Base-by-base conservation (phyloP, 2,888 invertebrate species). In the Arctia plantaginis region DNA sequence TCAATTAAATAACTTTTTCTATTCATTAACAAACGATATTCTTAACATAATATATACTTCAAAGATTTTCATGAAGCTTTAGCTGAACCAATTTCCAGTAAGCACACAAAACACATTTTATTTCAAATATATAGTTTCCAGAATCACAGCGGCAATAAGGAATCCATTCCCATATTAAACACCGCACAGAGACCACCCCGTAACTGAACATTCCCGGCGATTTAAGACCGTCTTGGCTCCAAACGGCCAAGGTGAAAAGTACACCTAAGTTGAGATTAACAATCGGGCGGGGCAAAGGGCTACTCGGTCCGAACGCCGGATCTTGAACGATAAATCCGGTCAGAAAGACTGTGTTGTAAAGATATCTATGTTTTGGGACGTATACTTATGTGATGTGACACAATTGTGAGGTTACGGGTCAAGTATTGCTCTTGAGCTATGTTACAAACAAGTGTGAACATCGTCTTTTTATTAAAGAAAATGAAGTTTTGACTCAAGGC, bases 241-340 rank as follows among this genome's bases (percentile, higher is more conserved):
- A 85, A 89, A 88, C 88, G 87, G 87, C 87, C 84, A 89, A 93
- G 93, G 93, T 93, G 93, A 92, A 92, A 94, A 93, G 90, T 92
- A 92, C 92, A 91, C 92, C 92, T 91, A 93, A 94, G 92, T 93
- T 92, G 92, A 92, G 92, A 93, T 93, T 93, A 93, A 93, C 93
- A 93, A 92, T 93, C 90, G 92, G 85, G 81, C 86, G 80, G 90
- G 86, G 89, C 88, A 88, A 92, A 90, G 90, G 88, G 86, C 85
- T 78, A 82, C 85, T 87, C 77, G 81, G 87, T 82, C 84, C 88
- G 86, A 88, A 88, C 90, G 90, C 88, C 89, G 86, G 86, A 85
- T 83, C 83, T 85, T 80, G 62, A 51, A 84, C 86, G 77, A 90
- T 93, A 91, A 91, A 91, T 91, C 86, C 80, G 72, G 75, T 84